These are phyloP conservation scores for Camponotus vicinus DNA, from an alignment of 1,140 invertebrate species.

Conservation along the genomic window DNA sequence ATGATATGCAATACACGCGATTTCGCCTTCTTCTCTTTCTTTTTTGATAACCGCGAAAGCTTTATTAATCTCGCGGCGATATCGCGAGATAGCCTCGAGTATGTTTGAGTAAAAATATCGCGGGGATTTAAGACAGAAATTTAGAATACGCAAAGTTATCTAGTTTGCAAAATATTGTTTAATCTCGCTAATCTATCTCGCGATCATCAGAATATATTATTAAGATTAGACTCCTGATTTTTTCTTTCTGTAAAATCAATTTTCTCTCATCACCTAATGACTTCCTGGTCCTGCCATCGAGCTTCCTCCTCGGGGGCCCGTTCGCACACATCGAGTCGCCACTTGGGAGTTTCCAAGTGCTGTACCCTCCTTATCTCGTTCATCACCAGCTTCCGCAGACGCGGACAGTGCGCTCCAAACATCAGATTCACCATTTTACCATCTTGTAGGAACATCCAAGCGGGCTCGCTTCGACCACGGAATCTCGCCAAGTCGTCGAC, in stretches of 20 bases:
- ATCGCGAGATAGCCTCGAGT: neutral
- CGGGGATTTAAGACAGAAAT: neutral
- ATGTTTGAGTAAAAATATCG: constrained; percentile 7
- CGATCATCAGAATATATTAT: neutral
- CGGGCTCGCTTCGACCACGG: constrained; percentile 94
- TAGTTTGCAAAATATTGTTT: neutral
- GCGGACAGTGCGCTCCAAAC: constrained; percentile 93
- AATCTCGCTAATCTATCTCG: neutral
- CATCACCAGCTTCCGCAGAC: constrained; percentile 90
- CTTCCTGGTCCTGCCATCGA: constrained; percentile 70
- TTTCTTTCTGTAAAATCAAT: neutral
- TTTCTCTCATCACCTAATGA: constrained; percentile 68
- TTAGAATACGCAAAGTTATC: neutral
- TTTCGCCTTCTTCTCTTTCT: neutral
- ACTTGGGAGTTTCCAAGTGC: constrained; percentile 60
- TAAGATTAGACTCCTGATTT: neutral
- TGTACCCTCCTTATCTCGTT: constrained; percentile 89
- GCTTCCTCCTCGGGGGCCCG: constrained; percentile 62
- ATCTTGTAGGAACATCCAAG: constrained; percentile 94
- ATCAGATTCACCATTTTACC: constrained; percentile 93
- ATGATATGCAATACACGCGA: constrained; percentile 20
- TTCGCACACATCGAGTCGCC: constrained; percentile 13
- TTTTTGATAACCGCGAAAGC: neutral
- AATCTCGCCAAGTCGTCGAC: constrained; percentile 92
- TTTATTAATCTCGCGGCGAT: neutral